phyloP scores from a whole-genome alignment of 1,140 invertebrate species.

The Drosophila insularis region DNA sequence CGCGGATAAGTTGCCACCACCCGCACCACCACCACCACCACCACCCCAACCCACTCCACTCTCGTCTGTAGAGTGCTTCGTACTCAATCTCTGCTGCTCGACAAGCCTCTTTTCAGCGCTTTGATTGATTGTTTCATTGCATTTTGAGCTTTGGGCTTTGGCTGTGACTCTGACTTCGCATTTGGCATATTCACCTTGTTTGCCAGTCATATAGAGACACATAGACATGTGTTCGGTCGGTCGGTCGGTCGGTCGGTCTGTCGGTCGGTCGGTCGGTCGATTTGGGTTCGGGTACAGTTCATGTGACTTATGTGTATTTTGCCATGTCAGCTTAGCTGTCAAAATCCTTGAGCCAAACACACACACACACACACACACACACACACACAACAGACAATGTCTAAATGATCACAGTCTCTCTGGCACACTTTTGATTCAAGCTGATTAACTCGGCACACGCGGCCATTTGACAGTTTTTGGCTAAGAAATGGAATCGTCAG shows the following conservation, averaged over 20 bases:
- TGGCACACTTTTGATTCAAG: slow-evolving; percentile 50
- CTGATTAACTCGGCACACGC: slow-evolving; percentile 60
- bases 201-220: slow-evolving; percentile 44
- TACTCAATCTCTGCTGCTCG: slow-evolving; percentile 15
- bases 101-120: slow-evolving; percentile 71
- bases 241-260: too few relatives aligned
- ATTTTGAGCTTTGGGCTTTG: slow-evolving; percentile 53
- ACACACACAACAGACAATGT: slow-evolving; percentile 43
- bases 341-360: slow-evolving; percentile 65
- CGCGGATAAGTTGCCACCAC: slow-evolving; percentile 21
- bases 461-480: slow-evolving; percentile 52
- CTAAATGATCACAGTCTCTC: slow-evolving; percentile 53
- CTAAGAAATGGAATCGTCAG: slow-evolving; percentile 29
- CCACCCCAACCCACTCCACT: background rate
- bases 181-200: slow-evolving; percentile 65
- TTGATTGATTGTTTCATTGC: slow-evolving; percentile 80
- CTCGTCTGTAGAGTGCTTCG: background rate
- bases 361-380: background rate
- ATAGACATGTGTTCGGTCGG: slow-evolving; percentile 53
- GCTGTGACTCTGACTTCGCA: background rate
- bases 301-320: slow-evolving; percentile 45
- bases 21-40: slow-evolving; percentile 18
- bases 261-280: slow-evolving; percentile 28
- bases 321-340: slow-evolving; percentile 75
- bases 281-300: background rate